Evolutionary conservation across 2,888 invertebrate species (phyloP).

Genomic region (Hirtodrosophila trivittata): DNA sequence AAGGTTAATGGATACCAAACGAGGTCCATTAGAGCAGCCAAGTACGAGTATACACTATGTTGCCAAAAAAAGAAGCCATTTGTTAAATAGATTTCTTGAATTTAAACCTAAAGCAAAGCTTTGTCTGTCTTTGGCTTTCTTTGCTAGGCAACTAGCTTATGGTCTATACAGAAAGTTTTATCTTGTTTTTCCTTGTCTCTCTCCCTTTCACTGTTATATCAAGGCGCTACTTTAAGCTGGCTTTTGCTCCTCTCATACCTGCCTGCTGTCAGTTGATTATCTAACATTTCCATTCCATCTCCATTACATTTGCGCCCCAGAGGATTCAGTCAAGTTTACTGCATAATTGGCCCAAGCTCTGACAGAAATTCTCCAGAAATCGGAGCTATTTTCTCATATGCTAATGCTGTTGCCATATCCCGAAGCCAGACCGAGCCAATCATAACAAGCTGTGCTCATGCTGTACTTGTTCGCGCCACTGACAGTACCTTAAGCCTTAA

Average conservation of each 20-base stretch:
- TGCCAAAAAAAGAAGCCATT: too few relatives aligned
- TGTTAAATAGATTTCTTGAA: too few relatives aligned
- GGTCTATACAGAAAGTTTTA: too few relatives aligned
- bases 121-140: too few relatives aligned
- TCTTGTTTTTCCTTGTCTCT: too few relatives aligned
- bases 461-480: conserved; percentile 3
- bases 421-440: conserved; percentile 32
- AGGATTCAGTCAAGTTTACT: conserved; percentile 12
- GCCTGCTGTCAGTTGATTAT: conserved; percentile 1
- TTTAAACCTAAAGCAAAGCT: too few relatives aligned
- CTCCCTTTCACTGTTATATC: too few relatives aligned
- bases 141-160: too few relatives aligned
- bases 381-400: conserved; percentile 50
- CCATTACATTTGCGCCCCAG: conserved; percentile 27
- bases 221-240: too few relatives aligned
- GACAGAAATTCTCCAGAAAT: conserved; percentile 42
- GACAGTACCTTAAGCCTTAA: conserved; percentile 26
- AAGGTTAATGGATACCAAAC: conserved; percentile 62
- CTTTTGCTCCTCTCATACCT: neutral
- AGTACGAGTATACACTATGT: too few relatives aligned
- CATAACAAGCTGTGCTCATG: conserved; percentile 6
- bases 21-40: conserved; percentile 44
- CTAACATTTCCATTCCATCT: conserved; percentile 13
- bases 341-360: conserved; percentile 53
- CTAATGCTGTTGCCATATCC: conserved; percentile 51